These are phyloP conservation scores for Ferrisia virgata DNA, from an alignment of 2,888 invertebrate species.

Conservation along the genomic window DNA sequence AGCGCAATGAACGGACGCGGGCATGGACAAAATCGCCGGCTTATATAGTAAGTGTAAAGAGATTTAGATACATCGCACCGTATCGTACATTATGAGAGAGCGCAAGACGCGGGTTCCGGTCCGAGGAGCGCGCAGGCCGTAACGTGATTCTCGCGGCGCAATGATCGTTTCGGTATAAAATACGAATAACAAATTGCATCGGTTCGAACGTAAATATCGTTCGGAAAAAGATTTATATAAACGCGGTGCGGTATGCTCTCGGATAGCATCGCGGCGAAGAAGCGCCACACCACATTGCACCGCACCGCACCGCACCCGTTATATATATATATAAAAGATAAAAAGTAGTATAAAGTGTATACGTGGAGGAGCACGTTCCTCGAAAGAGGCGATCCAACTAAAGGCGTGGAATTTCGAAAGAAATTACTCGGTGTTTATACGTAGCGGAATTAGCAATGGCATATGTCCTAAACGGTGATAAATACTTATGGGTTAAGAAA, in stretches of 20 bases:
- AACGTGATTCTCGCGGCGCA: neutral
- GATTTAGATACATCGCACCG: neutral
- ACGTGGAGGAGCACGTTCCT: no score
- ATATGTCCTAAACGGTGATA: conserved; percentile 44
- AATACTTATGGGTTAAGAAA: conserved; percentile 40
- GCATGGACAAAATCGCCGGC: neutral
- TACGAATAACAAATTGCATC: conserved; percentile 14
- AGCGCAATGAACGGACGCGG: neutral
- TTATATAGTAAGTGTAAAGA: no score
- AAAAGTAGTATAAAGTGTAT: no score
- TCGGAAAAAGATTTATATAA: conserved; percentile 7
- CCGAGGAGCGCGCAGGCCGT: neutral
- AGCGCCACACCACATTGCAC: no score
- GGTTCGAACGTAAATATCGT: conserved; percentile 21
- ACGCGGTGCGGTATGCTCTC: neutral
- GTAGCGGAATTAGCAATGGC: conserved; percentile 42
- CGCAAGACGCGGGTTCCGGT: neutral
- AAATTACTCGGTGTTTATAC: conserved; percentile 44
- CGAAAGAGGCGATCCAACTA: no score
- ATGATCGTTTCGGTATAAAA: neutral
- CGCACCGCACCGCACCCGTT: no score
- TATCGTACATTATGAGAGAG: no score
- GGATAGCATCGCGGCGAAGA: neutral
- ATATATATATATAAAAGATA: no score
- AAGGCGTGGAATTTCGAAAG: conserved; percentile 21